Base-by-base conservation (phyloP, 2,888 invertebrate genomes). In the Ormyrus labotus region DNA sequence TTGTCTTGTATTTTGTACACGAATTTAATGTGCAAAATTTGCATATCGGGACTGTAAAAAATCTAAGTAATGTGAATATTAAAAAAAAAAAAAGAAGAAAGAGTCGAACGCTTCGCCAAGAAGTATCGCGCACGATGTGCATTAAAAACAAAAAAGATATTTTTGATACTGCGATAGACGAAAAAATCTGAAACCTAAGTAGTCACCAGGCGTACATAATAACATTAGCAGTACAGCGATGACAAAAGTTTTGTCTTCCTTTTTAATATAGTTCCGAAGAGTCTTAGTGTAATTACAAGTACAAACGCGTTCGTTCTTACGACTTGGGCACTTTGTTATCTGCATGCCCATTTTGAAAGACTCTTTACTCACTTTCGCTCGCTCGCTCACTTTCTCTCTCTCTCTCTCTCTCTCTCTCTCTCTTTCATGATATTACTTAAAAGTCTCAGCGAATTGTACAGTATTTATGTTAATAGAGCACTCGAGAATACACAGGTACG, bases 271-370 rank as follows among this genome's bases (percentile, higher is more conserved):
- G 13, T 80, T 77, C 74, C 80, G 73, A 74, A 80, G 79, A 79
- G 72, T 73, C 76, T 74, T 78, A 82, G 13, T 47, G 51, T 77
- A 77, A 82, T 82, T 80, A 80, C 77, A 80, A 82, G 80, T 82
- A 82, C 80, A 82, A 82, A 82, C 82, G 82, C 82, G 71, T 65
- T 80, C 57, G 73, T 74, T 74, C 68, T 78, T 64, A 73, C 68
- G 78, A 81, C 71, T 61, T 60, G 48, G 61, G 61, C 63, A 76
- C 50, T 53, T 53, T 60, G 61, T 50, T 73, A 9, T 51, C 11
- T 53, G 63, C 73, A 63, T 57, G 47, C 68, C 70, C 58, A 47
- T 51, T 63, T 60, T 68, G 34, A 51, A 74, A 75, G 61, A 81
- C 57, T 77, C 65, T n/a, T 53, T 48, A 61, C 6, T 71, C 53